phyloP scores from a whole-genome alignment of 2,113 vertebrate species.

The Centropristis striata region DNA sequence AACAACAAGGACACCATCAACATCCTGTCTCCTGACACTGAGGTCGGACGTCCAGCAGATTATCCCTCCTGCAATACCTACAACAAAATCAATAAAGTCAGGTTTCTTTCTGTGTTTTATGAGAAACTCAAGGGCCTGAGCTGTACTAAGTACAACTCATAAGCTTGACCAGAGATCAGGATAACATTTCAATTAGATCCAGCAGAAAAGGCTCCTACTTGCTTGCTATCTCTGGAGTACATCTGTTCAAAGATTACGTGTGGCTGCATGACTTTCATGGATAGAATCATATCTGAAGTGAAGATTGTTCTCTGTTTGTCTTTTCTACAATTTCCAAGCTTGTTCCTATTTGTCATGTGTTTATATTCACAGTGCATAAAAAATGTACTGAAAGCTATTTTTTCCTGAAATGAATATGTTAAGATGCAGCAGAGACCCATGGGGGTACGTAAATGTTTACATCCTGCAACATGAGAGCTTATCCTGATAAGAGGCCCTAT shows the following conservation, averaged over 20 bases:
- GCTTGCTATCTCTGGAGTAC: background rate
- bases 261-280: background rate
- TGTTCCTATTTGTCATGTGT: background rate
- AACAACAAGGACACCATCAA: constrained; percentile 14
- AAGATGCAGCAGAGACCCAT: background rate
- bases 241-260: background rate
- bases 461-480: background rate
- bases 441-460: too few species aligned
- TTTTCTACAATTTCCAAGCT: background rate
- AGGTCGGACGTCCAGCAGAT: constrained; percentile 10
- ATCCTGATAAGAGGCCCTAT: background rate
- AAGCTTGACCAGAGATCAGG: constrained; percentile 19
- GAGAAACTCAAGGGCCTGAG: background rate
- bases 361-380: background rate
- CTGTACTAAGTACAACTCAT: background rate
- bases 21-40: background rate
- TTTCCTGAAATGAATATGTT: background rate
- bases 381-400: background rate
- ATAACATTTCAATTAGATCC: constrained; percentile 5
- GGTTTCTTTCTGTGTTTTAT: background rate
- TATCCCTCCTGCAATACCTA: background rate
- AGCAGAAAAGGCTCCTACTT: background rate
- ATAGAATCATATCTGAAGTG: background rate
- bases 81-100: constrained; percentile 13
- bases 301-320: background rate